phyloP scores from a whole-genome alignment of 2,113 vertebrate species.

The Phylloscopus whistleri region DNA sequence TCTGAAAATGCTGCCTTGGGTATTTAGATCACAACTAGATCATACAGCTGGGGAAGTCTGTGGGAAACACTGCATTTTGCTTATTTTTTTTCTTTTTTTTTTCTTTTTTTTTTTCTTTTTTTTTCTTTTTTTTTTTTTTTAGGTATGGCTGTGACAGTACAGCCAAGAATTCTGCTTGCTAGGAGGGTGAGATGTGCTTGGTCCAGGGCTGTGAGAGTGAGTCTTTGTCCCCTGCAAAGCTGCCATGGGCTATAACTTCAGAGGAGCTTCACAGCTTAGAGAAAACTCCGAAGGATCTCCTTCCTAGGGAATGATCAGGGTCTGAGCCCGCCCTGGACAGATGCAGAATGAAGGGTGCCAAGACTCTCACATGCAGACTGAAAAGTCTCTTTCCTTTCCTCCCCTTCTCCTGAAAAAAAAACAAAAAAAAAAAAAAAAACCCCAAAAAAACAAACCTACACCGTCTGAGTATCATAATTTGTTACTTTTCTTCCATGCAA shows the following conservation, averaged over 20 bases:
- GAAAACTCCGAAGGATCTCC: neutral
- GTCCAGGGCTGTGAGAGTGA: neutral
- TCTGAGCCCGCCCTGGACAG: neutral
- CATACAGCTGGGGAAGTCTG: neutral
- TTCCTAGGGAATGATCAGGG: neutral
- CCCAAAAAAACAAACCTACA: too few species aligned
- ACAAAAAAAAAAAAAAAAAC: too few species aligned
- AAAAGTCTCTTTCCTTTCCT: neutral
- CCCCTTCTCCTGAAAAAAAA: neutral
- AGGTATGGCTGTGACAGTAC: neutral
- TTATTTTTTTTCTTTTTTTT: fast-evolving
- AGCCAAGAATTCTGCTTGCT: neutral
- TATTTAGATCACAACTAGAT: neutral
- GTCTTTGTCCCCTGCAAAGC: neutral
- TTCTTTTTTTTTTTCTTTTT: neutral
- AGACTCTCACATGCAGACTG: neutral
- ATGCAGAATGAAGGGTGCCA: neutral
- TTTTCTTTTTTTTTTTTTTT: neutral
- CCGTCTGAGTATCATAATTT: neutral
- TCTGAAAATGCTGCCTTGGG: neutral
- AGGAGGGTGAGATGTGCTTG: neutral
- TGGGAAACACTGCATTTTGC: neutral
- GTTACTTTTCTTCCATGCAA: fast-evolving
- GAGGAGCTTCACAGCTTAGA: neutral
- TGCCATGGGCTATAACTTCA: neutral